Evolutionary conservation across 53 echinoderm and acorn worm genomes (phyloP), one percentile per base, ranked within the genome.

Genomic region (Crossaster papposus): DNA sequence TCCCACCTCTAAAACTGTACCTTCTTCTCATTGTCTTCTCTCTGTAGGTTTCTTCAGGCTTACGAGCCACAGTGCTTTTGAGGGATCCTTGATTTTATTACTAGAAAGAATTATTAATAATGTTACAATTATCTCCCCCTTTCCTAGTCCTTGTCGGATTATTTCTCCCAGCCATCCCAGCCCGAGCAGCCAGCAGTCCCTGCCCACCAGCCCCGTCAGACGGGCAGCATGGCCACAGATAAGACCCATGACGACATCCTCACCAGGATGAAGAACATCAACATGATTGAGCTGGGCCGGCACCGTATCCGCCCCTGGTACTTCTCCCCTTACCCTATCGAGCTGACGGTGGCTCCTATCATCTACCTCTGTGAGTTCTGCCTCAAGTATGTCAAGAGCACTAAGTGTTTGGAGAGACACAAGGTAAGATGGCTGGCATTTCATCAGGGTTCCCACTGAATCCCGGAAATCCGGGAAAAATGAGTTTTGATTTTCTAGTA

Each of bases 331-430:
- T 96, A 98, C 78, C 98, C 98, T 12, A 88, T 94, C 36, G 98
- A 98, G 86, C 91, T 96, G 50, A 98, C 98, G 17, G 72, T 84
- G 7, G n/a, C 72, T 51, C 93, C 94, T 22, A 91, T 94, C 83
- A 96, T 98, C 68, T 98, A 86, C 92, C 91, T 98, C 80, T 98
- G 98, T 90, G 98, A 98, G 92, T 98, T 98, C 77, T 98, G 98
- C 70, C 93, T 98, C 81, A 98, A 98, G 90, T 98, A 98, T 63
- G 92, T 94, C 87, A 93, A 94, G 88, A 98, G 98, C 75, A 86
- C 88, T 53, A 98, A 94, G 51, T 98, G 98, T 68, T 81, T 98
- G 30, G 86, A 94, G 64, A 86, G 98, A 80, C 98, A 98, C 81
- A 98, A 95, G 95, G 96, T 96, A 75, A 22, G 89, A 36, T 14